Percentiles rank a stretch among this genome's conserved stretches.
phyloP scores from a whole-genome alignment of 92 coral and sea anemone genomes.

The Siderastrea radians region DNA sequence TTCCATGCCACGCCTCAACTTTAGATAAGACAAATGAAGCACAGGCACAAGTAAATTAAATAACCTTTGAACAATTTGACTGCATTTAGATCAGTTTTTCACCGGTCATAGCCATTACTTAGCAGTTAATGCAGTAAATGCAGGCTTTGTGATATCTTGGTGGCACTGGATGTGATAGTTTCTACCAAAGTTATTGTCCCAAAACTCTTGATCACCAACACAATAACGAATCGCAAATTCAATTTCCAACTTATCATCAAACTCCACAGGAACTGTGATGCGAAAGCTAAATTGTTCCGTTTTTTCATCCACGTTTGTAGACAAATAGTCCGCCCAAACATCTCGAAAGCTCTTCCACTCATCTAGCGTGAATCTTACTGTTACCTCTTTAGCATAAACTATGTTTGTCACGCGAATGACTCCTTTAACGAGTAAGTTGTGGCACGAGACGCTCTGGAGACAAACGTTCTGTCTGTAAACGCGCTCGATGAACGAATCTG shows the following conservation, averaged over 20 bases:
- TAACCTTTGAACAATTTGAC: too few relatives aligned
- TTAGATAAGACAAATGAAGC: too few relatives aligned
- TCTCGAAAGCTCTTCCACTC: constrained; percentile 78
- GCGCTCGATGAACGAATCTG: constrained; percentile 27
- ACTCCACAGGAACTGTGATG: constrained; percentile 50
- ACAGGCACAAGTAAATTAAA: too few relatives aligned
- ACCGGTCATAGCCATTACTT: too few relatives aligned
- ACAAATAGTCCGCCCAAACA: constrained; percentile 74
- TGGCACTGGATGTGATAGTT: constrained; percentile 58
- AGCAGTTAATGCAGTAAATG: too few relatives aligned
- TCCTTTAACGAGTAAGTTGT: constrained; percentile 63
- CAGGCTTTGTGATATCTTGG: too few relatives aligned
- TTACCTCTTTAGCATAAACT: constrained; percentile 70
- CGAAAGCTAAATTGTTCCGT: constrained; percentile 86
- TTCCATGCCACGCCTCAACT: too few relatives aligned
- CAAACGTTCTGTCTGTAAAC: constrained; percentile 66
- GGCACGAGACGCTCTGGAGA: constrained; percentile 63
- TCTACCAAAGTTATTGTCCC: constrained; percentile 75
- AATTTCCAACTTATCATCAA: constrained; percentile 47
- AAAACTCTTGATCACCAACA: constrained; percentile 67
- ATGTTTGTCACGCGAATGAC: constrained; percentile 79
- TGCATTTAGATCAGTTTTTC: too few relatives aligned
- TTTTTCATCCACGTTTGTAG: constrained; percentile 68
- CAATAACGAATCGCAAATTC: constrained; percentile 77
- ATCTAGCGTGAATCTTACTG: constrained; percentile 79